Evolutionary conservation across 1,140 invertebrate genomes (phyloP).

Genomic region (Antheraea mylitta): DNA sequence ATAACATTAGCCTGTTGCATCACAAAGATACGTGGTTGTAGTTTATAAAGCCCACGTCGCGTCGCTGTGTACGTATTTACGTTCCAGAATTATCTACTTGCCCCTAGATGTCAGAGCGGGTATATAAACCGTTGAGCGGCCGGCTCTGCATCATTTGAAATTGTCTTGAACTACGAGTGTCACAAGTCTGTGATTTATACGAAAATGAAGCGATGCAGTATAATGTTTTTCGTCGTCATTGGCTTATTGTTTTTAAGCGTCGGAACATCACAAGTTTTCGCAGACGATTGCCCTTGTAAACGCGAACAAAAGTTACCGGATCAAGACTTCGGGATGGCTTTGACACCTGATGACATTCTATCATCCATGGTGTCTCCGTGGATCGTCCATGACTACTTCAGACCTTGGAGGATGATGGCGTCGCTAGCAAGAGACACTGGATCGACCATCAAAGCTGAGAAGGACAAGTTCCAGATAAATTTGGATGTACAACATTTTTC

Average conservation of each 20-base stretch:
- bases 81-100: conserved; percentile 51
- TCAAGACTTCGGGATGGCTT: conserved; percentile 51
- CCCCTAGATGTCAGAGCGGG: conserved; percentile 49
- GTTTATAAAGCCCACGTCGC: background rate
- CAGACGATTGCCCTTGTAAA: conserved; percentile 36
- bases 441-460: conserved; percentile 72
- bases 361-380: conserved; percentile 57
- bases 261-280: conserved; percentile 18
- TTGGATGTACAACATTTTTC: conserved; percentile 69
- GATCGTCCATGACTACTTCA: conserved; percentile 63
- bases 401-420: conserved; percentile 82
- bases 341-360: conserved; percentile 57
- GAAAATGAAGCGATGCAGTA: conserved; percentile 7
- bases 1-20: background rate
- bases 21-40: conserved; percentile 6
- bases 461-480: conserved; percentile 59
- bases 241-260: conserved; percentile 22
- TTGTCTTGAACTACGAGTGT: background rate
- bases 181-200: background rate
- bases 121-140: conserved; percentile 38
- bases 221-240: conserved; percentile 26
- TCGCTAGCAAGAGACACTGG: conserved; percentile 79
- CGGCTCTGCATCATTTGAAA: conserved; percentile 13
- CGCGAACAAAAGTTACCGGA: conserved; percentile 35
- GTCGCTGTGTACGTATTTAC: conserved; percentile 1